phyloP scores from a whole-genome alignment of 1,140 invertebrate species.

The Adoxophyes honmai region DNA sequence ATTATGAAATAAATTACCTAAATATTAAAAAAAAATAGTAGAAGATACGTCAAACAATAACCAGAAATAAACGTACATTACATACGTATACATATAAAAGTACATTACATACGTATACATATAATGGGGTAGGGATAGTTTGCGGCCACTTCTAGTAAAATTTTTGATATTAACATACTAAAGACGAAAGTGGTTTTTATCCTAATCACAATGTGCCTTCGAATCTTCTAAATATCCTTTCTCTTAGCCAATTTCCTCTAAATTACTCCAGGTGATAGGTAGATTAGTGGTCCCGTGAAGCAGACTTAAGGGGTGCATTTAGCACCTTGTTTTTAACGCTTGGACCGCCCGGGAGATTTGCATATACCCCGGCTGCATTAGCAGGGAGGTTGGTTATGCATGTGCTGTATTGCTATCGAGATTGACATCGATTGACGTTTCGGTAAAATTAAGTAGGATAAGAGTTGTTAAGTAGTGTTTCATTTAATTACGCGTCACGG shows the following conservation, averaged over 20 bases:
- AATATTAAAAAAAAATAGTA: no score
- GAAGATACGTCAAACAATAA: neutral
- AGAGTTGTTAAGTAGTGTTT: no score
- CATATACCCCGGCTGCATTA: constrained; percentile 11
- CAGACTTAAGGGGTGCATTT: neutral
- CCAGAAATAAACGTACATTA: no score
- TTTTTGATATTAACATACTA: no score
- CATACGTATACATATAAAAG: neutral
- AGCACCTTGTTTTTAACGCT: constrained; percentile 9
- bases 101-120: neutral
- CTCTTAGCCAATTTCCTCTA: neutral
- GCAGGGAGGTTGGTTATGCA: neutral
- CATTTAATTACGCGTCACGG: no score
- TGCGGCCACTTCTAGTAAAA: no score
- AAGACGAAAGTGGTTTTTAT: neutral
- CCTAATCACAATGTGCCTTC: neutral
- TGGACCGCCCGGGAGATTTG: constrained; percentile 1
- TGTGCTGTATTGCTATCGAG: neutral
- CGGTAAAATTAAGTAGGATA: no score
- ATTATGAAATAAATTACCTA: no score
- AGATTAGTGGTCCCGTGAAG: neutral
- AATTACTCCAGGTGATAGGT: neutral
- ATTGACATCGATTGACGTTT: neutral
- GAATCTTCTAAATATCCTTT: neutral
- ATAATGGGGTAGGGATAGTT: neutral